Base-by-base conservation (phyloP, 2,113 vertebrate species). In the Pithys albifrons region DNA sequence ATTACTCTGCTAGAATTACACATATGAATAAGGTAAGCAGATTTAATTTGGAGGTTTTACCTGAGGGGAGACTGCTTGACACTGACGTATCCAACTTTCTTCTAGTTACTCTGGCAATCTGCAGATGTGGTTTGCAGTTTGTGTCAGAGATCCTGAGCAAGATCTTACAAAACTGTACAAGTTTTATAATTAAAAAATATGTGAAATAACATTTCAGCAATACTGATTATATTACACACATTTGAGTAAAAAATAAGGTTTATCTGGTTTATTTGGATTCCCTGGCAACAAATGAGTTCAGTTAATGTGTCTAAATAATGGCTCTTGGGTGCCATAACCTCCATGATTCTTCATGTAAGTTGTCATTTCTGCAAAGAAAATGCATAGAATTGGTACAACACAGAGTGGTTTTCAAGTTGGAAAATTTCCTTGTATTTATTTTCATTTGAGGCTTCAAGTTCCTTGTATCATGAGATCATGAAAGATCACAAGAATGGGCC, bases 291-390 rank as follows among this genome's bases (percentile, higher is more conserved):
- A 86, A 75, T 33, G 39, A 67, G 23, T 76, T 90, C 54, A 66
- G 41, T 75, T 96, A 57, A 82, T 35, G 12, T 88, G n/a, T 90
- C 95, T 90, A 89, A 96, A 58, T 70, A 64, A 78, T 80, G 89
- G 41, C 88, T 62, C 8, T 74, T 61, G 19, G 31, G 74, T 94
- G 82, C 85, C 51, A 19, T 69, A 78, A 78, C 27, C 55, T 85
- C 66, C 45, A 24, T 48, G 73, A 43, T 89, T 94, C 91, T 88
- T 87, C n/a, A 55, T 11, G 3, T n/a, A 41, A 46, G n/a, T 89
- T 83, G 73, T 43, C 39, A 88, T 19, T 94, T 93, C 69, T 93
- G 81, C 52, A 91, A 93, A 83, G 85, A 67, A 73, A 92, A 94
- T 49, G 55, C 46, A 76, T 39, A 54, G 74, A 51, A 82, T 66